A percentile compares a stretch with the other conserved stretches of the same genome.
Evolutionary conservation across 2,888 invertebrate genomes (phyloP).

Genomic region (Resseliella maxima): DNA sequence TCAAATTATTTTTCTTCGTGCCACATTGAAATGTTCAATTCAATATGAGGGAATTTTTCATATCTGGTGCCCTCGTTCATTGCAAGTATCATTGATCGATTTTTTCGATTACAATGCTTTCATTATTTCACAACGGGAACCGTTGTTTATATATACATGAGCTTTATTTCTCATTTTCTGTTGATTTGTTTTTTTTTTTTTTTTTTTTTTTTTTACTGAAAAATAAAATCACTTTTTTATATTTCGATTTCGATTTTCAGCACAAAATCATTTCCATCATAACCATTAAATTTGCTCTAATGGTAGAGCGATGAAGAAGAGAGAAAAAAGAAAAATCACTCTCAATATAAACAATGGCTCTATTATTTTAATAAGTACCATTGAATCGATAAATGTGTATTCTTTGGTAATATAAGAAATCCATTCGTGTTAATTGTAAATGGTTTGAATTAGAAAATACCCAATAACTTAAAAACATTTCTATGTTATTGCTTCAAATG

Average conservation of each 20-base stretch:
- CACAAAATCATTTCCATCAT: not conserved
- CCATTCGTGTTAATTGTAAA: too few species aligned
- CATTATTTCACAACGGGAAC: not conserved
- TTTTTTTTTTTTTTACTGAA: not conserved
- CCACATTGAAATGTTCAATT: not conserved
- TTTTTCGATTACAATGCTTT: not conserved
- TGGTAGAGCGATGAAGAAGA: not conserved
- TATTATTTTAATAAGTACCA: not conserved
- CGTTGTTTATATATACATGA: not conserved
- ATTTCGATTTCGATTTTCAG: not conserved
- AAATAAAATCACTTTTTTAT: not conserved
- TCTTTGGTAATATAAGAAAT: not conserved
- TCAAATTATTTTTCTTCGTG: slow-evolving; percentile 8
- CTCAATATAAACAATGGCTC: not conserved
- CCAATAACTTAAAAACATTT: not conserved
- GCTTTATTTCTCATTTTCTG: too few species aligned
- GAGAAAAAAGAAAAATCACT: not conserved
- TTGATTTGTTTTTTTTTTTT: too few species aligned
- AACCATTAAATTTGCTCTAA: not conserved
- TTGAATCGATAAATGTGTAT: not conserved
- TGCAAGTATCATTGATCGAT: not conserved
- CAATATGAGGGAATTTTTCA: not conserved
- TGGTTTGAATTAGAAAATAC: not conserved
- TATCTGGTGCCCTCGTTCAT: not conserved
- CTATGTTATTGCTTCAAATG: not conserved